Base-by-base conservation (phyloP, 2,888 invertebrate species). In the Silvanus unidentatus region DNA sequence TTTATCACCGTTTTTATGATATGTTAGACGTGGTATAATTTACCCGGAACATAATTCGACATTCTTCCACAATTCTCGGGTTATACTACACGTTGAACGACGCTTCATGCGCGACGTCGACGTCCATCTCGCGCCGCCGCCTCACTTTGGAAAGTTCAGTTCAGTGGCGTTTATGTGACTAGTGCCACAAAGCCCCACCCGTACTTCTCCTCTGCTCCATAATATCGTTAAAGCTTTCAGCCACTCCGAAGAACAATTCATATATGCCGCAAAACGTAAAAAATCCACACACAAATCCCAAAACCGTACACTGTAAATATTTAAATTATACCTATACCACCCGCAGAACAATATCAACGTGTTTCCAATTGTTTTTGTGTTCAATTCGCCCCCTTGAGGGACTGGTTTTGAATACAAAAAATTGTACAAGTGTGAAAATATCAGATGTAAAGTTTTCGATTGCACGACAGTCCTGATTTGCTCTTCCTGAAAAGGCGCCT, bases 61-160 rank as follows among this genome's bases (percentile, higher is more conserved):
- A 59, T 55, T 59, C 57, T 55, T 59, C 54, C 54, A 53, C 57
- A 58, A 56, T 57, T 60, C 64, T 62, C 65, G 60, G 57, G 58
- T 59, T 63, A 66, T 61, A 67, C 66, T 66, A 64, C 66, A 65
- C 62, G 63, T 59, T 62, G 53, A 57, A 53, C 59, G 61, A 61
- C 61, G 63, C 58, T 63, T 61, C 62, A 53, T 63, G 60, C 61
- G 63, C 62, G 54, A 52, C 62, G 54, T 47, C 49, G 50, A 45
- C 50, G 50, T 50, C 44, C 49, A 42, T 58, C 54, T 53, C 50
- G 61, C 61, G 61, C 55, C 58, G 60, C 54, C 58, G 61, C 57
- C 55, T 56, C 55, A 54, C 59, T 56, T 53, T 55, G 58, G 53
- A 58, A 47, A 51, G 53, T 50, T 54, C 61, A 57, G 59, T 58